Conservation (phyloP, 2,888 invertebrate genomes). For the Sialis fuliginosa region DNA sequence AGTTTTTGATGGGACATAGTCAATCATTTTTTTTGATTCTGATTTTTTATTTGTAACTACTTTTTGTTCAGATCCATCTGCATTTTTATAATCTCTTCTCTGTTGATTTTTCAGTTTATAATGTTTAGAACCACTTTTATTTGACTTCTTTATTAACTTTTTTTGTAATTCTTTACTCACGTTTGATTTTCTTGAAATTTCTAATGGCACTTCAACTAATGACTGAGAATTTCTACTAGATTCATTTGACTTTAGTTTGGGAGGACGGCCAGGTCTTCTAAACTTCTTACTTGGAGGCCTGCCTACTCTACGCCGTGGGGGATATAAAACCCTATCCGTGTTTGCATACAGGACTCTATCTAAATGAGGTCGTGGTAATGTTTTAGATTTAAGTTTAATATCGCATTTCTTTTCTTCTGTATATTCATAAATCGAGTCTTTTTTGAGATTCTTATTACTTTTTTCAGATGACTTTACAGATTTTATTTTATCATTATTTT, state of each 20-base stretch:
- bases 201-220: no score
- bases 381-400: conserved; percentile 27
- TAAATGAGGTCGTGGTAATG: conserved; percentile 33
- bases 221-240: no score
- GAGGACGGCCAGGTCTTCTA: conserved; percentile 31
- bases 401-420: conserved; percentile 24
- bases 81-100: no score
- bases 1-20: no score
- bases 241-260: conserved; percentile 16
- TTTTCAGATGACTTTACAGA: conserved; percentile 7
- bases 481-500: conserved; percentile 12
- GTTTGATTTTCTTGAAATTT: no score
- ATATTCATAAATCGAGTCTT: conserved; percentile 27
- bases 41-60: no score
- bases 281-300: conserved; percentile 36
- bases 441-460: conserved; percentile 24
- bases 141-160: no score
- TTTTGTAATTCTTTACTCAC: no score
- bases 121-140: no score
- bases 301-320: conserved; percentile 57
- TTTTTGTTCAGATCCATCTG: no score
- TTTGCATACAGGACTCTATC: conserved; percentile 51
- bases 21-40: no score
- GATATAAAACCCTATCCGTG: conserved; percentile 59
- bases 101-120: no score